Base-by-base conservation (phyloP, 1,140 invertebrate genomes). In the Holotrichia oblita region DNA sequence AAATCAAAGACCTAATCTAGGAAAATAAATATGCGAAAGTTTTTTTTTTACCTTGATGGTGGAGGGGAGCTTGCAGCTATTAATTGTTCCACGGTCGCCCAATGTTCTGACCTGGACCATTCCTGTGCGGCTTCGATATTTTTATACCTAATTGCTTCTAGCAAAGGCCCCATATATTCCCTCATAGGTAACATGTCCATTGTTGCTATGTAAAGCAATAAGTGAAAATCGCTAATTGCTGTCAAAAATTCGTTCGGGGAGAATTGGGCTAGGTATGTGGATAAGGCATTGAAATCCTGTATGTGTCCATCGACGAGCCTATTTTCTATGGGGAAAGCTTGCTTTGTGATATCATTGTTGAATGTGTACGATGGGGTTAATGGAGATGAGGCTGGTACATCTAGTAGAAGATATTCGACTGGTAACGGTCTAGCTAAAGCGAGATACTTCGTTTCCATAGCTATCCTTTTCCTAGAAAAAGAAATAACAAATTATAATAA, bases 401-500 rank as follows among this genome's bases (percentile, higher is more conserved):
- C 98, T 76, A 99, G 93, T 80, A 99, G 89, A 82, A 99, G 90
- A 90, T 99, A 99, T 88, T 99, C 98, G 72, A 99, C 97, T 9
- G 98, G 98, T 79, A 99, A 89, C 76, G 98, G 97, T 85, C 97
- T 92, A 2, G 96, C 98, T 83, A 98, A n/a, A 87, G 85, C 96
- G 93, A 61, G 93, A 94, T 59, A 99, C 97, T 90, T 99, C 97
- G 89, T 99, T 99, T 24, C 97, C 97, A 89, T 99, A 99, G 79
- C 92, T 92, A 89, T 99, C 98, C 86, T 98, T 99, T 85, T 97
- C 95, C 97, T 99, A 87, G 10, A 90, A 89, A 78, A 78, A 81
- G 81, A 86, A 82, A 83, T 83, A 9, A 22, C 0, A 48, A 14
- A 72, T 34, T 34, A 34, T 34, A 34, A 34, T 34, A 34, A 1